phyloP scores from a whole-genome alignment of 2,113 vertebrate species.

The Oriolus oriolus region DNA sequence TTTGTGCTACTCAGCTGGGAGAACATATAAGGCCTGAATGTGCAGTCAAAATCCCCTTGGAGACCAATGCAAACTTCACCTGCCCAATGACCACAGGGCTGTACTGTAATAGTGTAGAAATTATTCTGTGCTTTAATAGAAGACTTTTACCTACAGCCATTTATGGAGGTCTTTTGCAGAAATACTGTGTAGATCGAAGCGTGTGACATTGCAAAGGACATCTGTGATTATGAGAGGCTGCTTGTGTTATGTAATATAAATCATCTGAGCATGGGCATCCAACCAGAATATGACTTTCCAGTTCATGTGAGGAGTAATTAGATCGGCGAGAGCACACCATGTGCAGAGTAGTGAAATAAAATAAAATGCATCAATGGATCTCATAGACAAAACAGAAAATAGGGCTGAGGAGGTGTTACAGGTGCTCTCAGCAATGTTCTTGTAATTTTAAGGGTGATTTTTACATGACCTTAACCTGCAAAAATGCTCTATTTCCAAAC shows the following conservation, averaged over 20 bases:
- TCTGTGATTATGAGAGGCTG: background rate
- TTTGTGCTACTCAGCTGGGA: background rate
- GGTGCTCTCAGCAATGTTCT: background rate
- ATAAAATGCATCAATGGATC: background rate
- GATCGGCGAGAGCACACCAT: background rate
- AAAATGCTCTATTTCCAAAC: background rate
- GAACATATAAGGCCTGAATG: background rate
- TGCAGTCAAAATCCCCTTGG: background rate
- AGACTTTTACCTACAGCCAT: background rate
- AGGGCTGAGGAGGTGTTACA: background rate
- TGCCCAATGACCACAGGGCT: background rate
- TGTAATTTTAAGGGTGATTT: background rate
- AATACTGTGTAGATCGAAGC: background rate
- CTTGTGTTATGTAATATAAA: background rate
- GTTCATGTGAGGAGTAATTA: slow-evolving; percentile 26
- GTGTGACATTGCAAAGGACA: slow-evolving; percentile 42
- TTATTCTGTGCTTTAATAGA: background rate
- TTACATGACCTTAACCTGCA: background rate
- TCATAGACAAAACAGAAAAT: background rate
- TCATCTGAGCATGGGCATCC: background rate
- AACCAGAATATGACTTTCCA: slow-evolving; percentile 26
- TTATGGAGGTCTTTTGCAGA: background rate
- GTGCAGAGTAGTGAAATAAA: background rate
- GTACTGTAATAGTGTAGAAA: background rate
- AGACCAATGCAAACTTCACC: background rate